Percentiles rank a stretch among this genome's conserved stretches.
phyloP scores from a whole-genome alignment of 64 coral and sea anemone species.

The Catalaphyllia jardinei region DNA sequence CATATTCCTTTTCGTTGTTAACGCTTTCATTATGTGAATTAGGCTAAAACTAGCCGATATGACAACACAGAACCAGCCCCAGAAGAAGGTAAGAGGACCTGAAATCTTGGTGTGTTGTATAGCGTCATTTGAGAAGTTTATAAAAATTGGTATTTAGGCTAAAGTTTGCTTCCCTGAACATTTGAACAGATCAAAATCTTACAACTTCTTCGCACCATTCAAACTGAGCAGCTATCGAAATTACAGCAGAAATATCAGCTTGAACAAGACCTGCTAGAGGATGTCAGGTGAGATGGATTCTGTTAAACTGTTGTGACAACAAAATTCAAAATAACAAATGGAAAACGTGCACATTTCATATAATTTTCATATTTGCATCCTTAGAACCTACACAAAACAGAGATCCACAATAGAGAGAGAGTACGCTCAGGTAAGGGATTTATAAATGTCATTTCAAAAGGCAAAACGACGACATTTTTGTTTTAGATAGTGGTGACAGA shows the following conservation, averaged over 20 bases:
- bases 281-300: slow-evolving; percentile 68
- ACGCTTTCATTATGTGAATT: neutral
- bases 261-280: slow-evolving; percentile 89
- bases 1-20: neutral
- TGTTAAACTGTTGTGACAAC: too few species aligned
- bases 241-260: slow-evolving; percentile 89
- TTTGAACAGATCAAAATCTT: slow-evolving; percentile 75
- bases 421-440: slow-evolving; percentile 68
- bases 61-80: slow-evolving; percentile 67
- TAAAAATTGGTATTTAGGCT: neutral
- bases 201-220: slow-evolving; percentile 73
- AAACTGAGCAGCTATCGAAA: slow-evolving; percentile 80
- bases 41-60: slow-evolving; percentile 31
- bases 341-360: neutral
- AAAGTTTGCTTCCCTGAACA: neutral
- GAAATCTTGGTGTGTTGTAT: neutral
- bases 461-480: neutral
- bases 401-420: slow-evolving; percentile 84
- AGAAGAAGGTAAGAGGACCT: slow-evolving; percentile 59
- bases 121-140: neutral
- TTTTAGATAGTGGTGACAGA: neutral
- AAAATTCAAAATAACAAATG: neutral
- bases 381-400: slow-evolving; percentile 81
- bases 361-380: slow-evolving; percentile 21
- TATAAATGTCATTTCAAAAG: neutral